Conservation (phyloP, 2,888 invertebrate species). For the Neria commutata region DNA sequence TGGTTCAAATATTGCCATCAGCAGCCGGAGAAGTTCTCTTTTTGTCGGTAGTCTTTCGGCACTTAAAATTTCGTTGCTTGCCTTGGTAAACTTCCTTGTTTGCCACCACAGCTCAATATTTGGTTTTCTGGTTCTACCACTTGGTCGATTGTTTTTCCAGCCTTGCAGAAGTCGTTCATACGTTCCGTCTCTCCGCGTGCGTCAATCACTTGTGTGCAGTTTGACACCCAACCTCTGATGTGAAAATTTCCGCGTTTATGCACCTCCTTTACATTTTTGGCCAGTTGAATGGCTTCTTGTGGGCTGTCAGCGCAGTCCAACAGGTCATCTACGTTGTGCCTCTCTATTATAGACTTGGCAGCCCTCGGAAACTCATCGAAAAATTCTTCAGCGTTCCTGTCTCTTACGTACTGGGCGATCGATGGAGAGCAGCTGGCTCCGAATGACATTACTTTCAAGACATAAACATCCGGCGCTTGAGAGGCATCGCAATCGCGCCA, state of each 20-base stretch:
- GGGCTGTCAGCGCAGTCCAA: conserved; percentile 29
- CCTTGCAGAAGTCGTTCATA: conserved; percentile 6
- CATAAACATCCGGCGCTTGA: conserved; percentile 28
- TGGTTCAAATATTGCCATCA: conserved; percentile 32
- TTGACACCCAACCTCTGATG: conserved; percentile 30
- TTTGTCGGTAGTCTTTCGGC: conserved; percentile 25
- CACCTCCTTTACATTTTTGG: conserved; percentile 19
- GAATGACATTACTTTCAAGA: conserved; percentile 36
- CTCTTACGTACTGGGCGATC: conserved; percentile 34
- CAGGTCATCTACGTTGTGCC: conserved; percentile 43
- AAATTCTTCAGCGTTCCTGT: conserved; percentile 25
- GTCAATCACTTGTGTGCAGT: conserved; percentile 16
- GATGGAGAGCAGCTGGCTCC: conserved; percentile 37
- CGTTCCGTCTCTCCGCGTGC: conserved; percentile 17
- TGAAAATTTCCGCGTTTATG: conserved; percentile 26
- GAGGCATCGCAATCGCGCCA: conserved; percentile 35
- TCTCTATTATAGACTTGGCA: conserved; percentile 21
- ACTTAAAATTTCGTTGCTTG: conserved; percentile 9
- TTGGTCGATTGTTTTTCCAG: conserved; percentile 17
- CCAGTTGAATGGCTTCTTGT: conserved; percentile 30
- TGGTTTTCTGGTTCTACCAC: conserved; percentile 19
- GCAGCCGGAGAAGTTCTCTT: conserved; percentile 25
- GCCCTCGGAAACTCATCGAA: conserved; percentile 25
- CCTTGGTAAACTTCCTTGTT: conserved; percentile 6
- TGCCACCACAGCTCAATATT: conserved; percentile 25